A percentile compares a stretch with the other conserved stretches of the same genome.
phyloP scores from a whole-genome alignment of 1,140 invertebrate species.

The Ctenoplectra terminalis region DNA sequence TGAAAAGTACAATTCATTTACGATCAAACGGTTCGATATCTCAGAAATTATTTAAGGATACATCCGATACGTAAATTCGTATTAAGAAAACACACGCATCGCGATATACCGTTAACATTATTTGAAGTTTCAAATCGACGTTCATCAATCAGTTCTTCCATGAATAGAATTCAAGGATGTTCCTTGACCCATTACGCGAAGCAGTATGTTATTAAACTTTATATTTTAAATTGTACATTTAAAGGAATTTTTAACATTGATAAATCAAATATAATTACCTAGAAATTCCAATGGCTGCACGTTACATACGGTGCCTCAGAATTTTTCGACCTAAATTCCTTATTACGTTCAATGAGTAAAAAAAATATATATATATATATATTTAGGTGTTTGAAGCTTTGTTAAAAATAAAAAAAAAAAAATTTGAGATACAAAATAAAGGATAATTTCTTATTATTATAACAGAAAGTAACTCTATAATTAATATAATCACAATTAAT shows the following conservation, averaged over 20 bases:
- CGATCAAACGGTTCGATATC: background rate
- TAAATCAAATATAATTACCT: background rate
- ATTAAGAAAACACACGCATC: background rate
- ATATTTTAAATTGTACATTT: background rate
- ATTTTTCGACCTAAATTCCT: background rate
- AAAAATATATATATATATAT: no score
- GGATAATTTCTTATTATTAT: no score
- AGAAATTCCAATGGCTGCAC: background rate
- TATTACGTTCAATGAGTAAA: no score
- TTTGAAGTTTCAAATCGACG: background rate
- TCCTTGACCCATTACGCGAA: background rate
- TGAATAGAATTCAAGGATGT: slow-evolving; percentile 4
- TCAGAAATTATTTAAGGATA: background rate
- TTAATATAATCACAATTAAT: no score
- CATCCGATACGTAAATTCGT: background rate
- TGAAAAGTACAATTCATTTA: background rate
- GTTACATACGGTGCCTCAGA: background rate
- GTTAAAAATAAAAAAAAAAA: no score
- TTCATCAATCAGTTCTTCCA: background rate
- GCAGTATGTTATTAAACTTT: background rate
- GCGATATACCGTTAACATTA: background rate
- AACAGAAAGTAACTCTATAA: no score
- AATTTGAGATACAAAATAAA: no score
- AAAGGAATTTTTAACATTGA: background rate
- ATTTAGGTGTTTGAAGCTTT: no score